phyloP scores from a whole-genome alignment of 2,797 vertebrate species.

The Cryptoblepharus egeriae region DNA sequence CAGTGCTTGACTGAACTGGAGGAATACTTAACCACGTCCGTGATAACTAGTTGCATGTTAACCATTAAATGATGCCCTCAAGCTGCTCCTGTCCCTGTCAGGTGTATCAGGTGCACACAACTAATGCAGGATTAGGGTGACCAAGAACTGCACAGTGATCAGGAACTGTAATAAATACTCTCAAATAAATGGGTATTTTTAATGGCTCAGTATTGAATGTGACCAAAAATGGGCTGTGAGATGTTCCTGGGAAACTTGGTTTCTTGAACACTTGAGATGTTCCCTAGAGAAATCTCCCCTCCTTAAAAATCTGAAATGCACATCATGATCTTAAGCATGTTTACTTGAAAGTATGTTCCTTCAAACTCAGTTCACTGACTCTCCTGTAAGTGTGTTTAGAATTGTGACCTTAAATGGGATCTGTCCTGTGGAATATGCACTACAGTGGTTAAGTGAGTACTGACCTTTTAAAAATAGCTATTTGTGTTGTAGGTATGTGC shows the following conservation, averaged over 20 bases:
- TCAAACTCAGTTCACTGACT: background rate
- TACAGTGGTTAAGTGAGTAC: background rate
- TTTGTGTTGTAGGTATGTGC: background rate
- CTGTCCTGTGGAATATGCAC: no score
- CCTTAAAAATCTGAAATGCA: background rate
- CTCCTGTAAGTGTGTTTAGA: background rate
- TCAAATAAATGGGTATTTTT: background rate
- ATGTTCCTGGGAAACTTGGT: no score
- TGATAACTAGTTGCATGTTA: background rate
- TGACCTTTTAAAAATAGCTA: background rate
- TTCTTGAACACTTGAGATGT: no score
- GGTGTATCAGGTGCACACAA: no score
- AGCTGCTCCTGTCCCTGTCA: no score
- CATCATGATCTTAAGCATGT: background rate
- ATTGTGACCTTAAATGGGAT: background rate
- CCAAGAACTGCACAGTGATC: no score
- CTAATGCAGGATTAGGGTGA: background rate
- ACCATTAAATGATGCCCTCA: no score
- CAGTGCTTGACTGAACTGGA: background rate
- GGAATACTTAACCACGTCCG: background rate
- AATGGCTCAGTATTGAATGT: background rate
- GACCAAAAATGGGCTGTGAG: no score
- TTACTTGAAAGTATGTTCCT: background rate
- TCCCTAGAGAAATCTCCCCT: no score
- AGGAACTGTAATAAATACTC: background rate